These are phyloP conservation scores for Empis livida DNA, from an alignment of 2,888 invertebrate species.

Conservation along the genomic window DNA sequence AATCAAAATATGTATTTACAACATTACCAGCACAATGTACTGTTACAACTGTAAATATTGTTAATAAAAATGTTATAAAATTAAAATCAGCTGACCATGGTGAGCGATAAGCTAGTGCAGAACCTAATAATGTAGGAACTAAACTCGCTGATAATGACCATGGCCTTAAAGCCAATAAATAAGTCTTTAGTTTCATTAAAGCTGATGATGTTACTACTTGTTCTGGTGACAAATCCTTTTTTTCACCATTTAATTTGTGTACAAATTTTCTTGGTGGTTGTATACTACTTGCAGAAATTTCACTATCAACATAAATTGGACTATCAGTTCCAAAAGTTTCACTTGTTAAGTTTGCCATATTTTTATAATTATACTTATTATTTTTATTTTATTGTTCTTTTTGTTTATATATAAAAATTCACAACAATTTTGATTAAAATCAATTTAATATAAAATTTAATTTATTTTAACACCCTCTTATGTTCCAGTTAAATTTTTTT, in stretches of 20 bases:
- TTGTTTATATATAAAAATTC: no score
- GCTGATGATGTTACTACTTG: constrained; percentile 20
- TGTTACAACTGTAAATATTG: constrained; percentile 73
- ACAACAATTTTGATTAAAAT: no score
- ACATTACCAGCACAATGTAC: constrained; percentile 95
- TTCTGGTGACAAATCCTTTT: no score
- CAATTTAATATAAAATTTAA: no score
- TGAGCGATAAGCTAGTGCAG: constrained; percentile 74
- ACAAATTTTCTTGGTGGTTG: not conserved
- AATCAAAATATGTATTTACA: constrained; percentile 94
- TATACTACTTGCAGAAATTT: no score
- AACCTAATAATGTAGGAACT: constrained; percentile 81
- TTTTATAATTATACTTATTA: no score
- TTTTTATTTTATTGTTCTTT: no score
- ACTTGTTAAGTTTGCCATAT: no score
- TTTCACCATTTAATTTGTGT: constrained; percentile 5
- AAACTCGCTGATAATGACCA: constrained; percentile 90
- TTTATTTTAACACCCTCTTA: no score
- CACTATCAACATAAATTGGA: no score
- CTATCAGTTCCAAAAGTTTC: no score
- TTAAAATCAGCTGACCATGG: constrained; percentile 64
- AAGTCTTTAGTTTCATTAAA: constrained; percentile 78
- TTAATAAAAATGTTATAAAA: constrained; percentile 63
- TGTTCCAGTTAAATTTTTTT: no score
- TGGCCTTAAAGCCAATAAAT: constrained; percentile 77